These are phyloP conservation scores for Doryteuthis pealeii DNA, from an alignment of 1,140 invertebrate genomes.

Conservation along the genomic window DNA sequence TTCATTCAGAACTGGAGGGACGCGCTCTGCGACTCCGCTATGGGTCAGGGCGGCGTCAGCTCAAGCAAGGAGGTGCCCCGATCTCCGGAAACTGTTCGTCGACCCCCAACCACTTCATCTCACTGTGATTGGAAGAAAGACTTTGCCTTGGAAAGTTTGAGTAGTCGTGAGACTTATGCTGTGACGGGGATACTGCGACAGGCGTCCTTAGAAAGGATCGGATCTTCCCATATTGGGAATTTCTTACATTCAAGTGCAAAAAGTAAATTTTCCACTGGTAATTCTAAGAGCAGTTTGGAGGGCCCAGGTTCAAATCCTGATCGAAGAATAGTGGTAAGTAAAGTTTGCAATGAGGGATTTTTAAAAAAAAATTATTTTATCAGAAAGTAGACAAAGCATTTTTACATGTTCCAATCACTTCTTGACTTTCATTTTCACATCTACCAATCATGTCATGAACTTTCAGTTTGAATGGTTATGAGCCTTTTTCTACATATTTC, in stretches of 20 bases:
- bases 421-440: too few species aligned
- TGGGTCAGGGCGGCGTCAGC: too few species aligned
- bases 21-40: too few species aligned
- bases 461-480: too few species aligned
- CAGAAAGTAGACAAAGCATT: too few species aligned
- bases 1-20: too few species aligned
- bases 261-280: conserved; percentile 41
- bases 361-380: too few species aligned
- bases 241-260: conserved; percentile 50
- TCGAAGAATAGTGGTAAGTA: conserved; percentile 47
- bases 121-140: conserved; percentile 49
- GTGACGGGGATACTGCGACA: conserved; percentile 57
- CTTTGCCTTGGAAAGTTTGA: conserved; percentile 55
- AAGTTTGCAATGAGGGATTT: too few species aligned
- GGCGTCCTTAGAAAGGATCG: conserved; percentile 56
- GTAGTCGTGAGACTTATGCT: conserved; percentile 50
- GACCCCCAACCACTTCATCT: conserved; percentile 41
- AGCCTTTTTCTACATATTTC: too few species aligned
- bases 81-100: conserved; percentile 37
- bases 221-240: conserved; percentile 52
- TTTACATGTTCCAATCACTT: too few species aligned
- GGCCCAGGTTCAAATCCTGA: conserved; percentile 50
- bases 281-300: conserved; percentile 32
- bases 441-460: too few species aligned
- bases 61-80: too few species aligned